A percentile compares a stretch with the other conserved stretches of the same genome.
These are phyloP conservation scores for Diorhabda sublineata DNA, from an alignment of 1,140 invertebrate genomes.

Conservation along the genomic window DNA sequence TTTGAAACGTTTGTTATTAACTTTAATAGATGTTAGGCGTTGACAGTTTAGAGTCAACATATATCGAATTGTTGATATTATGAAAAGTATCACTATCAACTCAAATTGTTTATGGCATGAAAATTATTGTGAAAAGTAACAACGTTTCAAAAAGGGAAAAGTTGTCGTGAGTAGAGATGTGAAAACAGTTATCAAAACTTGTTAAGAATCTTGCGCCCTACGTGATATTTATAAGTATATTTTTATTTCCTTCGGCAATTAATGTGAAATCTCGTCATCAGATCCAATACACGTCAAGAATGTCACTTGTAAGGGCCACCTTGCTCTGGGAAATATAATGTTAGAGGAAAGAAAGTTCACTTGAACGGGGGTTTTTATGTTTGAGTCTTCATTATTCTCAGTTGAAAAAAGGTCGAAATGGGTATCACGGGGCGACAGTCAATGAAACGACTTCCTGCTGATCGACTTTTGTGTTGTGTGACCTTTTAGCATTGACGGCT, in stretches of 20 bases:
- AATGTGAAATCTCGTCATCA: not conserved
- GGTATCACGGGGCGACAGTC: constrained; percentile 39
- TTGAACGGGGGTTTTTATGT: constrained; percentile 15
- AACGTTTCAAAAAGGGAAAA: no score
- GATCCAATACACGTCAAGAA: constrained; percentile 20
- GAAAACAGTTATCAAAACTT: no score
- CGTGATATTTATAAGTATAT: no score
- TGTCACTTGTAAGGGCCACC: constrained; percentile 21
- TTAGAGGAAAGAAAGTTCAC: not conserved
- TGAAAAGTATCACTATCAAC: no score
- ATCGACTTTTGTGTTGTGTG: constrained; percentile 27
- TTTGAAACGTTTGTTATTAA: no score
- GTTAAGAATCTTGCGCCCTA: no score
- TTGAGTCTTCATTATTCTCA: constrained; percentile 25
- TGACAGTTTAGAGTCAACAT: no score
- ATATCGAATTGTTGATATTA: no score
- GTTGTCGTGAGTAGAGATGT: no score
- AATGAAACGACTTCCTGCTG: constrained; percentile 37
- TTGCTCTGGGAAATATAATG: constrained; percentile 21
- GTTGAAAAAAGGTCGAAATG: constrained; percentile 39
- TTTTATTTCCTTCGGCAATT: not conserved
- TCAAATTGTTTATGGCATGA: no score
- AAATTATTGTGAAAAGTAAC: no score
- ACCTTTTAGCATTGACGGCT: constrained; percentile 38
- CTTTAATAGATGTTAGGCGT: no score